phyloP scores from a whole-genome alignment of 1,140 invertebrate species.

The Akabosia matsudoensis region DNA sequence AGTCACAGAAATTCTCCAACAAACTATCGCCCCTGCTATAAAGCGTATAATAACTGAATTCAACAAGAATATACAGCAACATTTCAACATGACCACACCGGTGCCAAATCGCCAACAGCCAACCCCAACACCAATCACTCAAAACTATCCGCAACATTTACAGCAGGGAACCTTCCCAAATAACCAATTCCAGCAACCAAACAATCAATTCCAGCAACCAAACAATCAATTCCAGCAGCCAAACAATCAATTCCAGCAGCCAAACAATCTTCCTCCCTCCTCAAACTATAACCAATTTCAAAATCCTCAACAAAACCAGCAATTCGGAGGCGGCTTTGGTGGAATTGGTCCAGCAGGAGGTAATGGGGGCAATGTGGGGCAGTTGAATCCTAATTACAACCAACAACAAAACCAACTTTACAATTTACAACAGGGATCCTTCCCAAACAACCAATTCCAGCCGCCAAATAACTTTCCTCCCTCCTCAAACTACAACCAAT shows the following conservation, averaged over 20 bases:
- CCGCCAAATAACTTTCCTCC: neutral
- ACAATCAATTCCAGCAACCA: slow-evolving; percentile 10
- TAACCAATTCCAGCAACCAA: neutral
- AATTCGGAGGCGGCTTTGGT: neutral
- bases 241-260: neutral
- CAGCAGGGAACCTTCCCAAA: neutral
- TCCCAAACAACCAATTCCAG: neutral
- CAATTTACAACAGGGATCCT: neutral
- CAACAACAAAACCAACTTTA: neutral
- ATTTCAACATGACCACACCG: neutral
- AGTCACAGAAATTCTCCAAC: neutral
- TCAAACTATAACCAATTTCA: slow-evolving; percentile 20
- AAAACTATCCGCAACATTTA: neutral
- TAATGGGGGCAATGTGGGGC: neutral
- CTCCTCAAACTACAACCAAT: neutral
- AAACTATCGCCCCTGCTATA: neutral
- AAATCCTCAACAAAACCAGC: neutral
- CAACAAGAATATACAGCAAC: neutral
- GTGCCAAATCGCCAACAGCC: neutral
- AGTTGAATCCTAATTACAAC: neutral
- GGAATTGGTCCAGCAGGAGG: neutral
- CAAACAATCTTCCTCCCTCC: neutral
- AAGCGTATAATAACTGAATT: neutral
- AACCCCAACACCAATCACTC: too few species aligned
- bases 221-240: neutral